phyloP scores from a whole-genome alignment of 2,797 vertebrate species.

The Premnoplex brunnescens region DNA sequence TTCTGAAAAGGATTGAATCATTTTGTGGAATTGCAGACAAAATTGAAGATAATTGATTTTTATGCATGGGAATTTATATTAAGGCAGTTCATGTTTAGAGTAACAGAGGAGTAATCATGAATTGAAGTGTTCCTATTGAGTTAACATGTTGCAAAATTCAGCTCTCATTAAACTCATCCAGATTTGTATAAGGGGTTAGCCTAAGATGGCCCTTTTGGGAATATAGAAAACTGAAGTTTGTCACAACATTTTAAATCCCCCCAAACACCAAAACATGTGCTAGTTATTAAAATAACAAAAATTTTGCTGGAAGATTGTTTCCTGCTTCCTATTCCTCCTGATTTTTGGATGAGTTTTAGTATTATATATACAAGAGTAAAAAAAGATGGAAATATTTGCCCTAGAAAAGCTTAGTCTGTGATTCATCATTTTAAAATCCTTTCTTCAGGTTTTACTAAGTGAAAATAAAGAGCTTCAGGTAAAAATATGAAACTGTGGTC shows the following conservation, averaged over 20 bases:
- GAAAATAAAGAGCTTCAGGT: not conserved
- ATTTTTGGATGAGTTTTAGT: not conserved
- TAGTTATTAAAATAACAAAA: not conserved
- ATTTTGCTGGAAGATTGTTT: not conserved
- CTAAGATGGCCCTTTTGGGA: fast-evolving
- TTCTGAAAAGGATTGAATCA: not conserved
- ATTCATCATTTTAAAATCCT: not conserved
- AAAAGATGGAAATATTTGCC: not conserved
- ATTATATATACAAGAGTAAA: not conserved
- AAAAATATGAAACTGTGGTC: not conserved
- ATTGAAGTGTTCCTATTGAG: not conserved
- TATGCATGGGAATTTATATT: not conserved
- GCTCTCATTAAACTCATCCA: not conserved
- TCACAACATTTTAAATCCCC: not conserved
- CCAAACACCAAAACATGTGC: not conserved
- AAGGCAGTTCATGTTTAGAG: not conserved
- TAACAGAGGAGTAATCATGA: not conserved
- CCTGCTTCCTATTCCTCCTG: not conserved
- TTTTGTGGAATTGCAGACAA: not conserved
- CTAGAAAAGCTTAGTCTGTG: not conserved
- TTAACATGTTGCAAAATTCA: not conserved
- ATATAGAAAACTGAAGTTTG: not conserved
- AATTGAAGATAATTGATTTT: constrained; percentile 10
- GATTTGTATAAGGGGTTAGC: not conserved
- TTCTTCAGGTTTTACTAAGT: not conserved